Conservation (phyloP, 2,888 invertebrate species). For the Nomada hirtipes region DNA sequence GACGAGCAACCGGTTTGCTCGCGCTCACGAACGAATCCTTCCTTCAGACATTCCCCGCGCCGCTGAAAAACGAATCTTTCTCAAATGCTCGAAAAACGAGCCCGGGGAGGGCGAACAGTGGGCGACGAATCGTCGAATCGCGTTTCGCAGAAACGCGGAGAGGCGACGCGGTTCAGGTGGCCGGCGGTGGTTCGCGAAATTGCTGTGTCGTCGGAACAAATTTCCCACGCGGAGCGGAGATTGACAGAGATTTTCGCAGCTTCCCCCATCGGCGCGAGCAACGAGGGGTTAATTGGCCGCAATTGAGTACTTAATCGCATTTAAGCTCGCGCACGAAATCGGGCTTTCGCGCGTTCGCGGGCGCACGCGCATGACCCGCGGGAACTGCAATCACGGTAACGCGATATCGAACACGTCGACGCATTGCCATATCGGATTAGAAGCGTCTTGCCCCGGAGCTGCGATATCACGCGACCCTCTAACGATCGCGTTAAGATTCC, state of each 20-base stretch:
- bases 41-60: too few relatives aligned
- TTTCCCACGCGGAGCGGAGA: slow-evolving; percentile 39
- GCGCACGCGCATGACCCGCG: neutral
- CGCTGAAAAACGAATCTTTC: too few relatives aligned
- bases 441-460: too few relatives aligned
- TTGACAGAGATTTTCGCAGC: slow-evolving; percentile 32
- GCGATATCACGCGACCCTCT: too few relatives aligned
- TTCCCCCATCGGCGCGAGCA: slow-evolving; percentile 2
- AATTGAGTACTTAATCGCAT: slow-evolving; percentile 60
- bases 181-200: slow-evolving; percentile 4
- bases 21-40: too few relatives aligned
- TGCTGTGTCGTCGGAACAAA: slow-evolving; percentile 24
- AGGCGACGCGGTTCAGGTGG: neutral
- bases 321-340: slow-evolving; percentile 57
- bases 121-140: too few relatives aligned
- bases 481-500: too few relatives aligned
- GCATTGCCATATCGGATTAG: slow-evolving; percentile 21
- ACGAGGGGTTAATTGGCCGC: slow-evolving; percentile 56
- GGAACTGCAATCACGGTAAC: slow-evolving; percentile 55
- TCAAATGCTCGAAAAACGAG: too few relatives aligned
- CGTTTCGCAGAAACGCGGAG: neutral
- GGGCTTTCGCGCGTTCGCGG: slow-evolving; percentile 28
- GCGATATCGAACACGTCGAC: slow-evolving; percentile 40
- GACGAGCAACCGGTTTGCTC: too few relatives aligned
- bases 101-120: too few relatives aligned